Conservation (phyloP, 2,797 vertebrate genomes). For the Hydrophis major region DNA sequence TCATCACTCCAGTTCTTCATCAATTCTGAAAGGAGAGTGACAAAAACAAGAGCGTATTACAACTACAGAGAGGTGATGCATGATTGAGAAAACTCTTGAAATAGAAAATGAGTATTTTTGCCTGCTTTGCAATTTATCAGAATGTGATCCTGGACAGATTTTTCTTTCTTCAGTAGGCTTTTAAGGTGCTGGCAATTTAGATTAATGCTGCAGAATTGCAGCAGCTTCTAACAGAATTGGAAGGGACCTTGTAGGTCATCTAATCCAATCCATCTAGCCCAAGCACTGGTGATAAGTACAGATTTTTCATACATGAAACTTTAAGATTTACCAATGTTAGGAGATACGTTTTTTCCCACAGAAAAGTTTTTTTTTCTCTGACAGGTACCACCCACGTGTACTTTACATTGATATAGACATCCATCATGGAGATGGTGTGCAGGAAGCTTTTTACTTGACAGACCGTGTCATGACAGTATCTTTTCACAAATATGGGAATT, state of each 20-base stretch:
- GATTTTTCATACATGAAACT: not conserved
- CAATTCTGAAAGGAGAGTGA: not conserved
- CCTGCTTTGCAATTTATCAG: not conserved
- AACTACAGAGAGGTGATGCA: not conserved
- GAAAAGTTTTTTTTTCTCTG: not conserved
- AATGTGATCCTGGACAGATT: not conserved
- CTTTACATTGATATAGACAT: conserved; percentile 99
- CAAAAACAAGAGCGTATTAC: not conserved
- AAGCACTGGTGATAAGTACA: not conserved
- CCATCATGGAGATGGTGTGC: conserved; percentile 94
- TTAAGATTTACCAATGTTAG: not conserved
- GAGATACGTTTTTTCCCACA: no score
- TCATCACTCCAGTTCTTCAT: not conserved
- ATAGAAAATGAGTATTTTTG: not conserved
- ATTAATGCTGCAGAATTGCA: not conserved
- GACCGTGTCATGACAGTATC: conserved; percentile 98
- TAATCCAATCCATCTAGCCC: no score
- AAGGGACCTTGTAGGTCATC: no score
- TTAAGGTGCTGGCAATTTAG: not conserved
- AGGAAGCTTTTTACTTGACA: conserved; percentile 97
- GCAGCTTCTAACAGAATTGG: not conserved
- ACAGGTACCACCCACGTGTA: conserved; percentile 92
- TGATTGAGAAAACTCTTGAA: not conserved
- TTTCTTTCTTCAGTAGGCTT: not conserved
- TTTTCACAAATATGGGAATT: conserved; percentile 98